Conservation (phyloP, 2,797 vertebrate genomes). For the Agapornis canus region DNA sequence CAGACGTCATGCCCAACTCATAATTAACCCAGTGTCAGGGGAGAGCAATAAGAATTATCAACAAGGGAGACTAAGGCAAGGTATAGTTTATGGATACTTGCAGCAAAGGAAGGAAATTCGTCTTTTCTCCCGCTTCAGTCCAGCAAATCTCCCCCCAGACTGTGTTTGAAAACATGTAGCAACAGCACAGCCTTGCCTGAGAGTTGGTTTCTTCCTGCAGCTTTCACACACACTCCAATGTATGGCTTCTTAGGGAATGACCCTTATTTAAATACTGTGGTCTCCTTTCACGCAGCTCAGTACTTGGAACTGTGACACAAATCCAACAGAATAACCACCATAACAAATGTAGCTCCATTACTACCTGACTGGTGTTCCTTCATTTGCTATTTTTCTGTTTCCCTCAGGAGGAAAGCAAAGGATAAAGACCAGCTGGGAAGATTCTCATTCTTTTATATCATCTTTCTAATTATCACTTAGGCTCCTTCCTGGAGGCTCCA, state of each 20-base stretch:
- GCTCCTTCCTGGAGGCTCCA: background rate
- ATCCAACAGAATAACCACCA: background rate
- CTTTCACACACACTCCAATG: background rate
- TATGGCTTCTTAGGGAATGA: background rate
- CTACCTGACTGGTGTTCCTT: background rate
- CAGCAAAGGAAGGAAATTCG: background rate
- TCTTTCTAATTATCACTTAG: slow-evolving; percentile 29
- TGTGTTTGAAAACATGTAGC: background rate
- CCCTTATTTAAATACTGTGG: background rate
- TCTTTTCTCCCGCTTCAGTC: background rate
- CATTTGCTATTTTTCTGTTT: background rate
- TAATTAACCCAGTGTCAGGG: background rate
- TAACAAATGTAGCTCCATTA: background rate
- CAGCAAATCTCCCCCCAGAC: background rate
- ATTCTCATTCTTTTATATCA: background rate
- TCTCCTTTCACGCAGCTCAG: background rate
- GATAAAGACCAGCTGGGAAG: background rate
- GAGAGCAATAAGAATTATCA: background rate
- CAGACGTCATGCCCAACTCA: background rate
- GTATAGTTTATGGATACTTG: background rate
- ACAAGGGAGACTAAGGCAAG: background rate
- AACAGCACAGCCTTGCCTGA: background rate
- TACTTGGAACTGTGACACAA: background rate
- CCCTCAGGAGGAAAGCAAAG: background rate
- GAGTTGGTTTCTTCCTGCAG: background rate